These are phyloP conservation scores for Chaetogeoica ovagalla DNA, from an alignment of 2,888 invertebrate species.

Conservation along the genomic window DNA sequence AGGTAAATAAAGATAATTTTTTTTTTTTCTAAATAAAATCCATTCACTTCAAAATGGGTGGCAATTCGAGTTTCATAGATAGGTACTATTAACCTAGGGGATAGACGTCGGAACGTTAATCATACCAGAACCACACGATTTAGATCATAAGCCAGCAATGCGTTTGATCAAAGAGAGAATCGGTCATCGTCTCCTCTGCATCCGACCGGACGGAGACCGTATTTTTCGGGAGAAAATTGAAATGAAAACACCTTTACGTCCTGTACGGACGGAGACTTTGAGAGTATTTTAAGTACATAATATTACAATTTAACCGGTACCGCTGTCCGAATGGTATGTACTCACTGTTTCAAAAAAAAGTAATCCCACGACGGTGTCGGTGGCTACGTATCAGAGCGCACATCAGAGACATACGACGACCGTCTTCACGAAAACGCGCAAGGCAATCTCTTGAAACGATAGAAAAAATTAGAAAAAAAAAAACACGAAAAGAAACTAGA, in stretches of 20 bases:
- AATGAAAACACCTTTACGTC: not conserved
- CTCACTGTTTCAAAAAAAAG: constrained; percentile 2
- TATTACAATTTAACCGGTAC: too few species aligned
- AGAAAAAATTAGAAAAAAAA: not conserved
- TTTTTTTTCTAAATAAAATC: not conserved
- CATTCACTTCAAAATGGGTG: not conserved
- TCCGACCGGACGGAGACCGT: too few species aligned
- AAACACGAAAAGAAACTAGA: too few species aligned
- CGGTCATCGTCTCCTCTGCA: not conserved
- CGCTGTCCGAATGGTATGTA: not conserved
- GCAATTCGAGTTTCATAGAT: not conserved
- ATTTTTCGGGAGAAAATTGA: not conserved
- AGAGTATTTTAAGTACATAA: too few species aligned
- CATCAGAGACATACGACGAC: constrained; percentile 31
- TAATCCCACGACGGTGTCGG: not conserved
- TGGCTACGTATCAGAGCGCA: not conserved
- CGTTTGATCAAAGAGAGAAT: not conserved
- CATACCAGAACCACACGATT: not conserved
- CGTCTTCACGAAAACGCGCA: constrained; percentile 4
- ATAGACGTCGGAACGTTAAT: not conserved
- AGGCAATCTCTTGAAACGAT: constrained; percentile 29
- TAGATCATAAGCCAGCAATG: not conserved
- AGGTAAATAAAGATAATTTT: constrained; percentile 8
- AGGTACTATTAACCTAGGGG: not conserved
- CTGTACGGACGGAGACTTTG: too few species aligned